A percentile compares a stretch with the other conserved stretches of the same genome.
Evolutionary conservation across 1,140 invertebrate genomes (phyloP).

Genomic region (Cataglyphis hispanica): DNA sequence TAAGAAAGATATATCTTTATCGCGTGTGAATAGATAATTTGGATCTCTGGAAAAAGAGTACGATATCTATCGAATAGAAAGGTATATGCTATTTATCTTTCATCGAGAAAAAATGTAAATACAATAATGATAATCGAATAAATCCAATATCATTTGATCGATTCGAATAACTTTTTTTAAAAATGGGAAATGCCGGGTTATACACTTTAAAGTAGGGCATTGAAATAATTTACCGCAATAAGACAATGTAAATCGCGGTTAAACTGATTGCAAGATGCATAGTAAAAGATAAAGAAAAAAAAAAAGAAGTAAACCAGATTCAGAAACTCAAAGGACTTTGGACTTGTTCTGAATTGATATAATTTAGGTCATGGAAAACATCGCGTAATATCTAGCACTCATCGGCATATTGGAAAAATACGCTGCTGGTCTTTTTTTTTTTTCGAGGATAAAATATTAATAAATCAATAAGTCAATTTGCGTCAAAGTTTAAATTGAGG

Average conservation of each 20-base stretch:
- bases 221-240: constrained; percentile 43
- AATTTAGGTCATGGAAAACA: constrained; percentile 52
- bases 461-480: background rate
- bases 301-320: constrained; percentile 43
- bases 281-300: constrained; percentile 32
- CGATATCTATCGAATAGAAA: constrained; percentile 24
- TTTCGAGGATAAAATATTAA: constrained; percentile 23
- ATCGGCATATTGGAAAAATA: constrained; percentile 28
- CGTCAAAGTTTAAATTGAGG: background rate
- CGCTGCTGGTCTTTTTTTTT: background rate
- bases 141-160: constrained; percentile 35
- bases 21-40: background rate
- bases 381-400: constrained; percentile 34
- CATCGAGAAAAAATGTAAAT: background rate
- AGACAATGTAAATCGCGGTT: constrained; percentile 51
- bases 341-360: constrained; percentile 41
- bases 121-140: constrained; percentile 27
- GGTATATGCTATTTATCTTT: constrained; percentile 25
- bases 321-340: constrained; percentile 37
- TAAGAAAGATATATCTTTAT: background rate
- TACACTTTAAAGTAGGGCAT: constrained; percentile 26
- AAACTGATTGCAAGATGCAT: constrained; percentile 35
- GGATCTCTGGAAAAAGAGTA: background rate
- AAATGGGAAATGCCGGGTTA: background rate
- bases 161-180: background rate